These are phyloP conservation scores for Tenthredo livida DNA, from an alignment of 2,888 invertebrate genomes.

Conservation along the genomic window DNA sequence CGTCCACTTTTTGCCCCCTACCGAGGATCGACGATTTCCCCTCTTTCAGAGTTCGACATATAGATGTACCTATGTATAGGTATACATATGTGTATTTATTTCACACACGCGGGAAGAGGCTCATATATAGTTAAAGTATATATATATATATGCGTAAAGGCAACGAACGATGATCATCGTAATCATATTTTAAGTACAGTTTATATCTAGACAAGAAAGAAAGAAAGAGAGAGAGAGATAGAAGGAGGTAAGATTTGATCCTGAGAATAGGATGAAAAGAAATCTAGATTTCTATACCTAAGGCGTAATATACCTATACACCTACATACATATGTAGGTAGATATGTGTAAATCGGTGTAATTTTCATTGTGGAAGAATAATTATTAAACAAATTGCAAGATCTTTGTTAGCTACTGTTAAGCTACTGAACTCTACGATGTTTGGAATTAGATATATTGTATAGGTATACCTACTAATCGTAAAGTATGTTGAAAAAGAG, in stretches of 20 bases:
- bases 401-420: slow-evolving; percentile 1
- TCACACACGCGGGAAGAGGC: not conserved
- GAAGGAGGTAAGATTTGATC: not conserved
- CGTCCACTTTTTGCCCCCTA: not conserved
- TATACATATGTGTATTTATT: not conserved
- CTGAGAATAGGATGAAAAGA: not conserved
- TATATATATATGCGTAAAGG: not conserved
- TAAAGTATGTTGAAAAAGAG: not conserved
- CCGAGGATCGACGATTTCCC: not conserved
- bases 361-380: not conserved
- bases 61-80: too few relatives aligned
- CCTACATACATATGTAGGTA: not conserved
- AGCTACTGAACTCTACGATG: not conserved
- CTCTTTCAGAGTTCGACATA: not conserved
- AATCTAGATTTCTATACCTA: not conserved
- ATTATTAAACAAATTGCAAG: slow-evolving; percentile 6
- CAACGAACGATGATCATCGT: slow-evolving; percentile 18
- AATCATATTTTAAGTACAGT: not conserved
- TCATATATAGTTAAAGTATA: too few relatives aligned
- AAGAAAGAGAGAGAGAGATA: not conserved
- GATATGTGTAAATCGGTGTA: not conserved
- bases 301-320: not conserved
- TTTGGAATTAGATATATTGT: not conserved
- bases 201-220: slow-evolving; percentile 9
- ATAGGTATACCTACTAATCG: not conserved